Evolutionary conservation across 2,113 vertebrate species (phyloP).

Genomic region (Lepus americanus): DNA sequence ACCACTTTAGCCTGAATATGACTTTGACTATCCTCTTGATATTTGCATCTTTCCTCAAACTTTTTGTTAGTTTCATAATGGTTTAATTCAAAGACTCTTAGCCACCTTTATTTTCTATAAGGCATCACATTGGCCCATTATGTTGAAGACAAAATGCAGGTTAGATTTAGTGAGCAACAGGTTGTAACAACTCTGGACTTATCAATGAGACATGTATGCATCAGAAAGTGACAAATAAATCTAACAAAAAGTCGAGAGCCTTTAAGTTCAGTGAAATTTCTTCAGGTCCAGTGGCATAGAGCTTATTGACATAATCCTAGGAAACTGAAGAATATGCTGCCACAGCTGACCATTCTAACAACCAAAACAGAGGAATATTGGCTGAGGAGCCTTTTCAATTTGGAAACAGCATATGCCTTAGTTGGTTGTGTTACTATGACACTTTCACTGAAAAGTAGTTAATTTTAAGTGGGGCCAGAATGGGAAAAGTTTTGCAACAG

Average conservation of each 20-base stretch:
- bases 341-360: not conserved
- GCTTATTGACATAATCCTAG: not conserved
- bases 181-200: not conserved
- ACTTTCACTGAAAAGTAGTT: not conserved
- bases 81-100: not conserved
- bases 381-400: not conserved
- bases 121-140: not conserved
- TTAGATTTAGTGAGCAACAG: not conserved
- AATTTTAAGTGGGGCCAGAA: not conserved
- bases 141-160: not conserved
- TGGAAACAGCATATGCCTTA: not conserved
- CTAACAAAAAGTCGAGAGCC: not conserved
- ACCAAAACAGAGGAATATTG: not conserved
- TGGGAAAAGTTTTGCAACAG: not conserved
- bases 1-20: constrained; percentile 35
- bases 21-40: constrained; percentile 49
- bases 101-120: not conserved
- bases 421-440: not conserved
- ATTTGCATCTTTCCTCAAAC: not conserved
- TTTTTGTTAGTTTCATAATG: not conserved
- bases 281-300: not conserved
- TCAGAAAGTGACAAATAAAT: not conserved
- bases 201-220: not conserved
- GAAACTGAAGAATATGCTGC: not conserved
- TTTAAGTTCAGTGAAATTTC: not conserved